Percentiles rank a stretch among this genome's conserved stretches.
Conservation (phyloP, 2,888 invertebrate species). For the Seira sanloemensis region DNA sequence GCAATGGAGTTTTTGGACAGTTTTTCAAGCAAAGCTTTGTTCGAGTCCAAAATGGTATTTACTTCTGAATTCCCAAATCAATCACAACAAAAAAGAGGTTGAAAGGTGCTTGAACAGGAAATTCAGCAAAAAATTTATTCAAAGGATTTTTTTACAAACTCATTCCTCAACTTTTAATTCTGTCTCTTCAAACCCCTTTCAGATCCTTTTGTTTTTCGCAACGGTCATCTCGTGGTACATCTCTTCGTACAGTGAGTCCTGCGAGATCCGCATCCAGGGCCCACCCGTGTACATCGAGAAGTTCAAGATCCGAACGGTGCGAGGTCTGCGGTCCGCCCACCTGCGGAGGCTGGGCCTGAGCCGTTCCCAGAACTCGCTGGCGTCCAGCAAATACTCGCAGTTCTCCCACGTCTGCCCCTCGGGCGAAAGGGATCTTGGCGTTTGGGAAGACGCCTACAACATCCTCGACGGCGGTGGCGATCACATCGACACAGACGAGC, state of each 20-base stretch:
- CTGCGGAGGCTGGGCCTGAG: background rate
- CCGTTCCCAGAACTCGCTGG: background rate
- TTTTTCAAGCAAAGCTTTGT: no score
- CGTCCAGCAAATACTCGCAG: no score
- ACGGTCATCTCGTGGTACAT: constrained; percentile 10
- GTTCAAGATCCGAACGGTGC: constrained; percentile 21
- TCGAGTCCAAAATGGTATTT: background rate
- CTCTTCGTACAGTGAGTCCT: constrained; percentile 20
- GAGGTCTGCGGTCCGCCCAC: constrained; percentile 25
- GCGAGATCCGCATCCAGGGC: constrained; percentile 28
- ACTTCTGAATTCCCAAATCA: no score
- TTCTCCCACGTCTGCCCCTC: background rate
- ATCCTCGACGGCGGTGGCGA: constrained; percentile 31
- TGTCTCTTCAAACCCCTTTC: no score
- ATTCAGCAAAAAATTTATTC: no score
- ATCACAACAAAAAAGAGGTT: no score
- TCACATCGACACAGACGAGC: background rate
- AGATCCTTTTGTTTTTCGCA: background rate
- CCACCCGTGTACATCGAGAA: constrained; percentile 34
- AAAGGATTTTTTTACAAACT: no score
- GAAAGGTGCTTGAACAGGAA: no score
- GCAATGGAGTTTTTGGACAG: no score
- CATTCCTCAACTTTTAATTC: no score
- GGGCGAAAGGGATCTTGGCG: no score
- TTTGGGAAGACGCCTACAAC: constrained; percentile 21